Evolutionary conservation across 2,888 invertebrate species (phyloP).

Genomic region (Papilio elwesi): DNA sequence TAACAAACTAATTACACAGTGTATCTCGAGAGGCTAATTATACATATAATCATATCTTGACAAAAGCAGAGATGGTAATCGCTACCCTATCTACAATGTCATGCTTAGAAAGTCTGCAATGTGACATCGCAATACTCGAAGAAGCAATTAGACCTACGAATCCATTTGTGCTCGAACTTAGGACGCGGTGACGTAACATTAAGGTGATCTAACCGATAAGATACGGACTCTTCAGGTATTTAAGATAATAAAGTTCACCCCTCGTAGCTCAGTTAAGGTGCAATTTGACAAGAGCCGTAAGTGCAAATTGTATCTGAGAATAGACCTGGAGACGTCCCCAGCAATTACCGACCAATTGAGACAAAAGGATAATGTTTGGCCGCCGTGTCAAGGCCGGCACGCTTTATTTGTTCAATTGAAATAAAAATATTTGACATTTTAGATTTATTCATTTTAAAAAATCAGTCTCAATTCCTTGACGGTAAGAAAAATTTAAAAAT

Average conservation of each 20-base stretch:
- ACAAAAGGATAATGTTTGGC: conserved; percentile 83
- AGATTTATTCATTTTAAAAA: conserved; percentile 34
- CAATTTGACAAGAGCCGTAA: conserved; percentile 71
- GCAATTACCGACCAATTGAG: conserved; percentile 81
- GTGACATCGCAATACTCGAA: too few species aligned
- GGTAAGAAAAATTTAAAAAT: neutral
- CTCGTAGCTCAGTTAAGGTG: conserved; percentile 66
- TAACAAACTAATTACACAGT: neutral
- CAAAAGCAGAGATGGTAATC: too few species aligned
- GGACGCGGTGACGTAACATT: neutral
- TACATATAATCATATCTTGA: too few species aligned
- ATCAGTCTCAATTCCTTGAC: neutral
- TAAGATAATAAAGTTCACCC: conserved; percentile 52
- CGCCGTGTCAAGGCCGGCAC: conserved; percentile 73
- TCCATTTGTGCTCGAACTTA: neutral
- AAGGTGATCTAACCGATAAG: neutral
- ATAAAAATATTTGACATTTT: conserved; percentile 68
- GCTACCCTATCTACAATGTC: too few species aligned
- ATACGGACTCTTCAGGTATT: conserved; percentile 14
- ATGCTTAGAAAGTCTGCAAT: too few species aligned
- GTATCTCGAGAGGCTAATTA: too few species aligned
- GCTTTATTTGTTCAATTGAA: conserved; percentile 72
- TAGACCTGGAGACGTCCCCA: conserved; percentile 74
- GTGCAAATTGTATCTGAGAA: conserved; percentile 81
- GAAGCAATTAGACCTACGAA: too few species aligned